Base-by-base conservation (phyloP, 2,113 vertebrate genomes). In the Leucopternis melanops region DNA sequence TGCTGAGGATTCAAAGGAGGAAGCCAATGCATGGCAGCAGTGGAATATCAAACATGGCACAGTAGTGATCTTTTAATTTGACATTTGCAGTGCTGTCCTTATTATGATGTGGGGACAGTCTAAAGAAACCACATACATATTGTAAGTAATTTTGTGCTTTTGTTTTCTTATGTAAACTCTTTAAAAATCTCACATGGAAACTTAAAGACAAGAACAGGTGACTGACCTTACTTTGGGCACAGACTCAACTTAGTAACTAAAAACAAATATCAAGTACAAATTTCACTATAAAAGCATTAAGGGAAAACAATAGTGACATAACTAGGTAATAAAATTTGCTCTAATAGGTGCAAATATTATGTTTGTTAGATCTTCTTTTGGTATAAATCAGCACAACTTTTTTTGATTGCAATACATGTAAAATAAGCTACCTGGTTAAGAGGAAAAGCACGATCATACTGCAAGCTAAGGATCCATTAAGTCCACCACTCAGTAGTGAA, bases 11-110 rank as follows among this genome's bases (percentile, higher is more conserved):
- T 95, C 93, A 61, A 31, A 94, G 86, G 90, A 91, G 61, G 86
- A 79, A 87, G 49, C 47, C 11, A 14, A 73, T 0, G 73, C 86
- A 49, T 69, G 84, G 90, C 90, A 80, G 84, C 81, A 82, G 78
- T 57, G 70, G 93, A 90, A 95, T 91, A 85, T 90, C 95, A 95
- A 96, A 91, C 84, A 95, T n/a, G 65, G 25, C n/a, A 69, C 31
- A 84, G 50, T 90, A 71, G 25, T 49, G 13, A 62, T 58, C 38
- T 82, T 82, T 75, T 59, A 55, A 75, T 67, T 63, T 67, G 38
- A 89, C 65, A 58, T 90, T 81, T 85, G 38, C 44, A 44, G 18
- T 36, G 27, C 27, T 34, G 14, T 75, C 34, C 61, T 70, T 74
- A 42, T 45, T 65, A 55, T 52, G 59, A 57, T 5, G 9, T 40